Percentiles rank a stretch among this genome's conserved stretches.
Evolutionary conservation across 2,888 invertebrate species (phyloP).

Genomic region (Papilio gigon): DNA sequence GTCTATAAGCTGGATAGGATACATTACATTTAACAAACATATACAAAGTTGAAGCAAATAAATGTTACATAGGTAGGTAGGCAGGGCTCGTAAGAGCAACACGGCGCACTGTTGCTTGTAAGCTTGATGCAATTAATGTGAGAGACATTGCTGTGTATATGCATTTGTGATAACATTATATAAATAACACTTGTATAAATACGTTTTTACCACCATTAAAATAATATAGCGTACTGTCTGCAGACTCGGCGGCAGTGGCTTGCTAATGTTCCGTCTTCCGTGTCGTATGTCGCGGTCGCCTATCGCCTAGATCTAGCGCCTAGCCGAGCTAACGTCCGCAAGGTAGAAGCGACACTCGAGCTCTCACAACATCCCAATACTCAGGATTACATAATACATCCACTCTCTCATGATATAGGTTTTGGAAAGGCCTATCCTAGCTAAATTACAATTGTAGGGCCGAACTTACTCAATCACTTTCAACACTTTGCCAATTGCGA

Average conservation of each 20-base stretch:
- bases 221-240: slow-evolving; percentile 39
- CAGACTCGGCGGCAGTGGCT: slow-evolving; percentile 54
- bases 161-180: slow-evolving; percentile 30
- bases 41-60: slow-evolving; percentile 22
- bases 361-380: slow-evolving; percentile 71
- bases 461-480: slow-evolving; percentile 94
- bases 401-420: slow-evolving; percentile 76
- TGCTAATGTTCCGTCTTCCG: slow-evolving; percentile 49
- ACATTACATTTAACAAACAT: slow-evolving; percentile 33
- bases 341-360: slow-evolving; percentile 68
- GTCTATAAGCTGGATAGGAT: slow-evolving; percentile 31
- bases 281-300: slow-evolving; percentile 69
- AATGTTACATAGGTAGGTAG: neutral
- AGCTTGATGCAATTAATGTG: slow-evolving; percentile 16
- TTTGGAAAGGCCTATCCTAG: slow-evolving; percentile 81
- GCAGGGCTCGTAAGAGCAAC: slow-evolving; percentile 4
- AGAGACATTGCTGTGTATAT: slow-evolving; percentile 25
- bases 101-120: slow-evolving; percentile 18
- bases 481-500: slow-evolving; percentile 99
- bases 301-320: no score
- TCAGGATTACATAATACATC: slow-evolving; percentile 74
- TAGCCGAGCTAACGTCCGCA: slow-evolving; percentile 55
- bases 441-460: slow-evolving; percentile 79
- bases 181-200: slow-evolving; percentile 40
- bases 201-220: slow-evolving; percentile 36